phyloP scores from a whole-genome alignment of 53 echinoderm and acorn worm species.

The Holothuria scabra region DNA sequence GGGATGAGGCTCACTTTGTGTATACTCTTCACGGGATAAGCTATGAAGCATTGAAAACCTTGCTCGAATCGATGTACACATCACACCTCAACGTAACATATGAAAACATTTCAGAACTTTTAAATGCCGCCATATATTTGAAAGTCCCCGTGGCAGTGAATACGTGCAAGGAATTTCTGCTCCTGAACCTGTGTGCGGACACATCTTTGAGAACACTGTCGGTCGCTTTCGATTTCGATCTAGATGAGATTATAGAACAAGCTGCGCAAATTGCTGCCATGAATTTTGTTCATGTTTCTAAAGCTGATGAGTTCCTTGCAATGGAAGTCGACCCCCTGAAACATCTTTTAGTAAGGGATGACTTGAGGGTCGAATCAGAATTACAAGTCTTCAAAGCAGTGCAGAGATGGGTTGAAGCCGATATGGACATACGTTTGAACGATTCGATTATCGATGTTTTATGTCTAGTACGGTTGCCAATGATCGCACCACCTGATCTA shows the following conservation, averaged over 20 bases:
- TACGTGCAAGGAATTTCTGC: constrained; percentile 70
- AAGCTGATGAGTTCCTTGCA: constrained; percentile 67
- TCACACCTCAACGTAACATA: constrained; percentile 72
- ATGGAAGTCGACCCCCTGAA: constrained; percentile 67
- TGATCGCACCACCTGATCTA: constrained; percentile 85
- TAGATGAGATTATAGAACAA: constrained; percentile 66
- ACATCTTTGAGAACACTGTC: constrained; percentile 78
- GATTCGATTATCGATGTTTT: constrained; percentile 37
- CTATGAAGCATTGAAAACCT: constrained; percentile 65
- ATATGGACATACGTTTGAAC: constrained; percentile 48
- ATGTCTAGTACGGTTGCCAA: constrained; percentile 78
- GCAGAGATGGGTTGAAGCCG: constrained; percentile 74
- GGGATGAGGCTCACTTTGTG: constrained; percentile 71
- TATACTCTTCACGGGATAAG: constrained; percentile 88
- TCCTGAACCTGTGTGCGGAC: constrained; percentile 62
- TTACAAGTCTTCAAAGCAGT: constrained; percentile 61
- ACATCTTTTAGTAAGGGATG: constrained; percentile 71
- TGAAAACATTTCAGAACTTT: constrained; percentile 71
- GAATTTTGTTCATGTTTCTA: constrained; percentile 62
- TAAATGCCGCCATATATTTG: constrained; percentile 79
- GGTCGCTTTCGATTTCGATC: constrained; percentile 73
- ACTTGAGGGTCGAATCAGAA: constrained; percentile 77
- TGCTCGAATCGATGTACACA: constrained; percentile 92
- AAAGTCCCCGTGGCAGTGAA: constrained; percentile 70
- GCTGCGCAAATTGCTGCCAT: constrained; percentile 66